These are phyloP conservation scores for Dasypus novemcinctus DNA, from an alignment of 2,113 vertebrate species.

Conservation along the genomic window DNA sequence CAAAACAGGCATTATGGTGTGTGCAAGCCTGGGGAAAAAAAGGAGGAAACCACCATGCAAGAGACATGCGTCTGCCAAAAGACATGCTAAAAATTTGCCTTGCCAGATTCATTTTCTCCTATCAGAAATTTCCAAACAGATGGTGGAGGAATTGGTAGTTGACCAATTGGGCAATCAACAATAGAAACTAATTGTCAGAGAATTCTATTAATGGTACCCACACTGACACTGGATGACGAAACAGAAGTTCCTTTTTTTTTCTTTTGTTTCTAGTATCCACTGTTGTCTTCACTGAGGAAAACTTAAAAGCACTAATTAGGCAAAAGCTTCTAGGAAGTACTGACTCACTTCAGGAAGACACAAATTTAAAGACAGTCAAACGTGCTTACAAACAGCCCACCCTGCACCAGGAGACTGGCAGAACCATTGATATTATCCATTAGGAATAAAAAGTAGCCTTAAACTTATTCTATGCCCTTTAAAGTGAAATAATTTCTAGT, in stretches of 20 bases:
- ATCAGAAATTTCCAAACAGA: conserved; percentile 43
- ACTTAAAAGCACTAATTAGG: conserved; percentile 11
- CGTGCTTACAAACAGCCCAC: neutral
- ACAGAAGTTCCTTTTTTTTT: neutral
- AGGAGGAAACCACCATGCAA: neutral
- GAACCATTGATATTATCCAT: neutral
- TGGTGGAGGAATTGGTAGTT: conserved; percentile 35
- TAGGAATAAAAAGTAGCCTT: neutral
- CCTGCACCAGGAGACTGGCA: neutral
- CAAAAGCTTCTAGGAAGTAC: conserved; percentile 32
- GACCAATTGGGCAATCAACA: conserved; percentile 55
- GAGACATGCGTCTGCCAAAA: neutral
- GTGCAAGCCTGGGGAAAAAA: neutral
- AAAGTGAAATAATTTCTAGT: neutral
- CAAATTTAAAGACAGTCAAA: neutral
- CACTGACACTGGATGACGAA: neutral
- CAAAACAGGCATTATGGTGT: conserved; percentile 4
- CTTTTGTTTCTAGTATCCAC: neutral
- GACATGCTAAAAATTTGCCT: neutral
- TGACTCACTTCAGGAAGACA: neutral
- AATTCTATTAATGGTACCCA: conserved; percentile 15
- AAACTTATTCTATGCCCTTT: neutral
- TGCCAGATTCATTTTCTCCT: neutral
- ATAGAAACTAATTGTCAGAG: conserved; percentile 24
- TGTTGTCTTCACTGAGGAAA: neutral